Conservation (phyloP, 2,888 invertebrate species). For the Drosophila mayaguana region DNA sequence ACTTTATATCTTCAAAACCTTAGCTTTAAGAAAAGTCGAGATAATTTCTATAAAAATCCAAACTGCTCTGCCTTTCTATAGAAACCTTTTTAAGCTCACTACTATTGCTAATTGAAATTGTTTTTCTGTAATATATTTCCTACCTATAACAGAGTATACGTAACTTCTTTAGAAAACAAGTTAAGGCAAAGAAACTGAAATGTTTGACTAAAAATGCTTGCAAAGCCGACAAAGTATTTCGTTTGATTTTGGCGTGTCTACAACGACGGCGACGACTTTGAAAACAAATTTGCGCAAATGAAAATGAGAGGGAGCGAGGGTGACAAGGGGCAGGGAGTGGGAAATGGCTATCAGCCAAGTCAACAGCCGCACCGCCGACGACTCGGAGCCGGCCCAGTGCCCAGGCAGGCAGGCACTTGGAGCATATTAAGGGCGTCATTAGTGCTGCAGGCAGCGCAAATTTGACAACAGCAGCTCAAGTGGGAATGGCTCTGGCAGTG, state of each 20-base stretch:
- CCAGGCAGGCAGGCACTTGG: constrained; percentile 47
- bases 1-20: neutral
- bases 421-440: constrained; percentile 83
- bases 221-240: constrained; percentile 46
- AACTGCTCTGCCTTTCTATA: too few relatives aligned
- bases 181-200: constrained; percentile 8
- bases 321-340: neutral
- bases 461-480: constrained; percentile 72
- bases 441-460: constrained; percentile 78
- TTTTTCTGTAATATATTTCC: too few relatives aligned
- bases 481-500: constrained; percentile 1
- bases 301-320: constrained; percentile 34
- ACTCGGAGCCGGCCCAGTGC: constrained; percentile 21
- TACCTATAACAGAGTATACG: neutral
- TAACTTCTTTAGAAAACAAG: neutral
- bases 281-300: constrained; percentile 69
- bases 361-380: constrained; percentile 55
- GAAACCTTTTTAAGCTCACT: too few relatives aligned
- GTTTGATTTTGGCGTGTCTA: constrained; percentile 71
- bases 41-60: neutral
- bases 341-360: constrained; percentile 71
- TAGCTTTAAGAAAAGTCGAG: too few relatives aligned
- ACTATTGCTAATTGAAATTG: too few relatives aligned
- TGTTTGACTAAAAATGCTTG: constrained; percentile 20
- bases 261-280: constrained; percentile 63